Base-by-base conservation (phyloP, 2,113 vertebrate genomes). In the Hippocampus comes region DNA sequence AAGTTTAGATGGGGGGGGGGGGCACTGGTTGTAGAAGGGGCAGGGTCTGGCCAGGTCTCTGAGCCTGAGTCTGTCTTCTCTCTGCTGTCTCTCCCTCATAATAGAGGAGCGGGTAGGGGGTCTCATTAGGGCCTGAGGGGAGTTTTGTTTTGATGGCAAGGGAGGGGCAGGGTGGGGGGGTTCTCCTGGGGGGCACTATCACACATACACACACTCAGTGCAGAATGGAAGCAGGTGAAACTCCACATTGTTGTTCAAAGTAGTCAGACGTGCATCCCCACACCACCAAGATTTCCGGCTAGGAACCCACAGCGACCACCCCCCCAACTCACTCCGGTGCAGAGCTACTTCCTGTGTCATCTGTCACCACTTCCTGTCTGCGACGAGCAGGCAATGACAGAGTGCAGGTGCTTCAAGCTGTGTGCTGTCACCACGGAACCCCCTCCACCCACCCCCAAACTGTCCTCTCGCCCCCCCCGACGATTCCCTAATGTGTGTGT, bases 351-450 rank as follows among this genome's bases (percentile, higher is more conserved):
- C 90, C 90, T 90, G 77, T 59, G 83, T 79, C 78, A 66, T 90
- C 91, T 90, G 89, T 91, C 89, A 90, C 83, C 90, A 76, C 88
- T 91, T 92, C 91, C 91, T 91, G 89, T 83, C 73, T 66, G 79
- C 74, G 81, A 86, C 21, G 83, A 75, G 82, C 73, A 86, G 77
- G 86, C 85, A 90, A 80, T 87, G 89, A 91, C 90, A 91, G 89
- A 82, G 68, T 46, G 63, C 89, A 91, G 88, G 90, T 89, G 90
- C 70, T 84, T 69, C 85, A 18, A 51, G 71, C 83, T 49, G 80
- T 87, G 89, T 87, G 90, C 81, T 84, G 86, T 90, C 80, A 66
- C 80, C 21, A 12, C 15, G 4, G 8, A 48, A 66, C 23, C 41
- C 25, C 2, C 25, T 7, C 61, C 34, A 15, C 5, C 5, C 30